Evolutionary conservation across 2,888 invertebrate species (phyloP), one percentile per base, ranked within the genome.

Genomic region (Eumacrocentrus americanus): DNA sequence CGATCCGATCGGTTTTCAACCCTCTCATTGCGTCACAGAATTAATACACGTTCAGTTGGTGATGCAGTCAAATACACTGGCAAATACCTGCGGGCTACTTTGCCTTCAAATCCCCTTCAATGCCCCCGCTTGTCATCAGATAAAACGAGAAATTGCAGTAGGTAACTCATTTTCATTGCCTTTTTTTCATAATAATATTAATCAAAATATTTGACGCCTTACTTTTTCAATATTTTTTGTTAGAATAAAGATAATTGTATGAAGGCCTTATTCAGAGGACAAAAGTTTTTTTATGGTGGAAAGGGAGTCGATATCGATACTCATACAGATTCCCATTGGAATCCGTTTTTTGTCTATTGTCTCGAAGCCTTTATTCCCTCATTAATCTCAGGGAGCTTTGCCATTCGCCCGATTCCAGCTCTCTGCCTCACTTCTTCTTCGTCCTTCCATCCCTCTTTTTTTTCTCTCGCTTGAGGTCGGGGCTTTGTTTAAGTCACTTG

Each of bases 351-450:
- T 46, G 25, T 16, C 47, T 42, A 50, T 50, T 54, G 54, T 54
- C 54, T 16, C 20, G 42, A 38, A 44, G 29, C 48, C 37, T 60
- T 55, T 54, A 60, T 54, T 18, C 51, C 47, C 60, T 54, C 60
- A 60, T 60, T 60, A 60, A 54, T 55, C 54, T 60, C 54, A 60
- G 48, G n/a, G 42, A 55, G 48, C 48, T 42, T 44, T 51, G 34
- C 38, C 53, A 54, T 48, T 50, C 48, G 60, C 48, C 40, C 42
- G 29, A 38, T 57, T 48, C 48, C 37, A 40, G 23, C 34, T 50
- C 7, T 11, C 22, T 51, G 35, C 40, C 38, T 42, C 40, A 42
- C 37, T 37, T 51, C 12, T 40, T 34, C 25, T 11, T 47, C n/a
- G 9, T 18, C 23, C 29, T 44, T 14, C 1, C 11, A 12, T 22